Evolutionary conservation across 1,140 invertebrate genomes (phyloP), one percentile per base, ranked within the genome.

Genomic region (Pogonomyrmex barbatus): DNA sequence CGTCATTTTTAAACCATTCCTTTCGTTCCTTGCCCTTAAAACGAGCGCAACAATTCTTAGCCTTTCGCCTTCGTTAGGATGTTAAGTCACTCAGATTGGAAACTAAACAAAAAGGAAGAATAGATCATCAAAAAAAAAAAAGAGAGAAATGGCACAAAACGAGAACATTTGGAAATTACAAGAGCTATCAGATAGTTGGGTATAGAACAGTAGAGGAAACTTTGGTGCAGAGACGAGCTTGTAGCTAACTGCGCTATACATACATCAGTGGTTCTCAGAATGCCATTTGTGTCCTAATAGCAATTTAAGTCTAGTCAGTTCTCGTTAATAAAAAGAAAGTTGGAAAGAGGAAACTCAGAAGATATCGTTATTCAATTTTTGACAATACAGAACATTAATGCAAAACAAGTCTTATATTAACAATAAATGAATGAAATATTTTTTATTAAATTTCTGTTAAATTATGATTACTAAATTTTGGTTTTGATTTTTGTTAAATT

Each of bases 1-100:
- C 63, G 88, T 71, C 67, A 88, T 89, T 89, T 87, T 87, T 63
- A 87, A 89, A 89, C 30, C 75, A 58, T 36, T 58, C 45, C 68
- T 56, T 52, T 17, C 4, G 30, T 9, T 4, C 14, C 36, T 17
- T 24, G 10, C 24, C 10, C 14, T 60, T 36, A 9, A 52, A 73
- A 82, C 30, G 52, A 82, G 52, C 50, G 39, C 4, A 17, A 30
- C 30, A 54, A 45, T 73, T 58, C 71, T 56, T 73, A 73, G 54
- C 42, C 50, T 75, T 83, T 30, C 45, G 10, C 39, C n/a, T 47
- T 36, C 24, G 76, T 75, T 33, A 67, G 52, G 33, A 17, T 86
- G 67, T 9, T 24, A 24, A 24, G 24, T 42, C 71, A 36, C 56
- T 33, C 36, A 33, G 58, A 85, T 77, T 60, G 50, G 47, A 8